Evolutionary conservation across 2,888 invertebrate genomes (phyloP).

Genomic region (Drosophila rubida): DNA sequence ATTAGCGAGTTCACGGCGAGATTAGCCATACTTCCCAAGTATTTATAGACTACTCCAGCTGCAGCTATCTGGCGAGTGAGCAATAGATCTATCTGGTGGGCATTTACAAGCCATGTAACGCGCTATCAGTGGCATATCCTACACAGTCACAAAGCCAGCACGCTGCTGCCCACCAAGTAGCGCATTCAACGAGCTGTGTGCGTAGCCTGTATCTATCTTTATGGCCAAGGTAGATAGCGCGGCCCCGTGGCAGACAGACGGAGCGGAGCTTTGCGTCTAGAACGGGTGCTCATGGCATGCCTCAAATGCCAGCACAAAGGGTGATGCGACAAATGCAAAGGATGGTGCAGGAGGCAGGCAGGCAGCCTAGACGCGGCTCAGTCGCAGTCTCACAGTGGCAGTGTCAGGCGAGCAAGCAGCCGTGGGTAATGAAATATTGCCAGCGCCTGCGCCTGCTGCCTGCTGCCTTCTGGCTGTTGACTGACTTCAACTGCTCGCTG

Average conservation of each 20-base stretch:
- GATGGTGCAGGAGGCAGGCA: constrained; percentile 7
- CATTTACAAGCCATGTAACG: constrained; percentile 47
- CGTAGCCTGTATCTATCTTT: constrained; percentile 44
- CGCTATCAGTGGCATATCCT: constrained; percentile 35
- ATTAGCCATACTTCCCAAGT: background rate
- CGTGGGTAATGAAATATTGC: constrained; percentile 81
- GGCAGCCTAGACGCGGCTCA: constrained; percentile 13
- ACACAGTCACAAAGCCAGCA: constrained; percentile 23
- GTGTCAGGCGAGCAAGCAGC: constrained; percentile 50
- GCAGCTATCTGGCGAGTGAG: constrained; percentile 17
- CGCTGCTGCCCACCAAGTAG: constrained; percentile 51
- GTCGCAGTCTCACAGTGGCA: constrained; percentile 41
- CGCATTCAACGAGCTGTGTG: constrained; percentile 30
- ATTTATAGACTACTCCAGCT: constrained; percentile 9
- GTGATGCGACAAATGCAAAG: constrained; percentile 21
- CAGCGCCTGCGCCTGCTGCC: constrained; percentile 60
- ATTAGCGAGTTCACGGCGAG: background rate
- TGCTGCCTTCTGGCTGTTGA: constrained; percentile 11
- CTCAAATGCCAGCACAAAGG: constrained; percentile 68
- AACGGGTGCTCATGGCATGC: constrained; percentile 46
- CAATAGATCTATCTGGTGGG: constrained; percentile 37
- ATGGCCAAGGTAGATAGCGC: constrained; percentile 43
- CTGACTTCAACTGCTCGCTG: constrained; percentile 30
- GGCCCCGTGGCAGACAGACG: constrained; percentile 5
- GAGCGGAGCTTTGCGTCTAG: constrained; percentile 7